phyloP scores from a whole-genome alignment of 2,797 vertebrate genomes.

The Iguana delicatissima region DNA sequence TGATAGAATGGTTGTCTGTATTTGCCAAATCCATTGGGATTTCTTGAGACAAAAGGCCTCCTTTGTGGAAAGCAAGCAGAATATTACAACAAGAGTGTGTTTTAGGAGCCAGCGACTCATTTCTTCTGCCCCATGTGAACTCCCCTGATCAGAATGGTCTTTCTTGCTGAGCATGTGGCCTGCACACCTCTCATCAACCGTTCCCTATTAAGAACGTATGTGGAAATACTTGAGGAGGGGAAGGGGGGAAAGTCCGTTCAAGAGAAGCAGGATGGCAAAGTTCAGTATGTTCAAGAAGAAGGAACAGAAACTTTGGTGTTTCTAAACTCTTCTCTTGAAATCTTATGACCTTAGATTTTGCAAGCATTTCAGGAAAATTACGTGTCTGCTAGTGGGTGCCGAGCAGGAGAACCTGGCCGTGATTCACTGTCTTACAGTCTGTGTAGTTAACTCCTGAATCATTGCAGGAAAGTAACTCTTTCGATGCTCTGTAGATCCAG shows the following conservation, averaged over 20 bases:
- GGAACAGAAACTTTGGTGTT: constrained; percentile 83
- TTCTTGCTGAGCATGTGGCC: background rate
- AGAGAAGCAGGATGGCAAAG: constrained; percentile 72
- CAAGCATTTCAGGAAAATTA: constrained; percentile 79
- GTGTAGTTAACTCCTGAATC: constrained; percentile 73
- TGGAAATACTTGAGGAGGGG: constrained; percentile 46
- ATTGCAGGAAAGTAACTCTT: constrained; percentile 61
- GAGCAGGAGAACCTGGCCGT: constrained; percentile 74
- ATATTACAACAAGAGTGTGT: background rate
- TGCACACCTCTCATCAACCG: constrained; percentile 29
- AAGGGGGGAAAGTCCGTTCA: constrained; percentile 48
- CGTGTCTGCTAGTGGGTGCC: constrained; percentile 40
- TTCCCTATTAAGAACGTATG: constrained; percentile 26
- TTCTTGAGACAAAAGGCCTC: background rate
- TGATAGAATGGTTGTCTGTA: background rate
- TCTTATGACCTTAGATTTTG: constrained; percentile 84
- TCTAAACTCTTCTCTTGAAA: constrained; percentile 75
- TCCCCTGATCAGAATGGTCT: background rate
- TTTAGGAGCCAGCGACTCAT: background rate
- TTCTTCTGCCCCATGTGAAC: background rate
- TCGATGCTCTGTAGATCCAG: background rate
- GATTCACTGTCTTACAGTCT: constrained; percentile 74
- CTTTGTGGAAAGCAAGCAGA: background rate
- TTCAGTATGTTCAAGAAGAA: constrained; percentile 76
- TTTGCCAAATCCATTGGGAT: background rate